Conservation (phyloP, 2,888 invertebrate genomes). For the Tribolium freemani region DNA sequence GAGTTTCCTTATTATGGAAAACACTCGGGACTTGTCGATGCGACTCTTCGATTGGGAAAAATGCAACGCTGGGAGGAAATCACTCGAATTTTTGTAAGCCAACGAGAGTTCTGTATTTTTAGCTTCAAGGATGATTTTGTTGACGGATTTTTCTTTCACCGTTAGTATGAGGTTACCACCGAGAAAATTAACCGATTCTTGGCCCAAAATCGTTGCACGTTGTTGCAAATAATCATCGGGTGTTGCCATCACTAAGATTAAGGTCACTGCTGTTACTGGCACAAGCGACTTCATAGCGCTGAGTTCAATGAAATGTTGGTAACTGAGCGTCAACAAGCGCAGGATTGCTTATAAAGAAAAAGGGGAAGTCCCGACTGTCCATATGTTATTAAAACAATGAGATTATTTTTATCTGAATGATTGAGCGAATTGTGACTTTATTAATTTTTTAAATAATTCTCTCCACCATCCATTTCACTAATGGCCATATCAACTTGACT, state of each 20-base stretch:
- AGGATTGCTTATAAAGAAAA: not conserved
- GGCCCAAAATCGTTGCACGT: not conserved
- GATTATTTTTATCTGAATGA: not conserved
- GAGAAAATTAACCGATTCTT: slow-evolving; percentile 27
- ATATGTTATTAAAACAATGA: not conserved
- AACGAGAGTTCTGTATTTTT: slow-evolving; percentile 59
- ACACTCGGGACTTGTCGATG: slow-evolving; percentile 77
- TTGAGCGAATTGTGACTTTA: too few relatives aligned
- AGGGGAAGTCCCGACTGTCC: not conserved
- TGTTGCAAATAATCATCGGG: slow-evolving; percentile 6
- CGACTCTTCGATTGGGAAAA: slow-evolving; percentile 74
- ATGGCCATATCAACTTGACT: slow-evolving; percentile 37
- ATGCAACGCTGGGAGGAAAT: slow-evolving; percentile 76
- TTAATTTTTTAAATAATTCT: not conserved
- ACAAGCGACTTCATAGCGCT: not conserved
- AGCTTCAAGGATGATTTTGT: slow-evolving; percentile 55
- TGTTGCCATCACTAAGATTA: not conserved
- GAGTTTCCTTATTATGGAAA: slow-evolving; percentile 75
- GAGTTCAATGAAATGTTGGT: not conserved
- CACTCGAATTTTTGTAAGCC: slow-evolving; percentile 56
- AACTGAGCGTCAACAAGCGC: not conserved
- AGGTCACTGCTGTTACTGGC: not conserved
- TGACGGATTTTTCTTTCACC: slow-evolving; percentile 55
- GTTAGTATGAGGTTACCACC: slow-evolving; percentile 54
- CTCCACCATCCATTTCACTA: slow-evolving; percentile 14